A percentile compares a stretch with the other conserved stretches of the same genome.
phyloP scores from a whole-genome alignment of 2,797 vertebrate species.

The Microchirus variegatus region DNA sequence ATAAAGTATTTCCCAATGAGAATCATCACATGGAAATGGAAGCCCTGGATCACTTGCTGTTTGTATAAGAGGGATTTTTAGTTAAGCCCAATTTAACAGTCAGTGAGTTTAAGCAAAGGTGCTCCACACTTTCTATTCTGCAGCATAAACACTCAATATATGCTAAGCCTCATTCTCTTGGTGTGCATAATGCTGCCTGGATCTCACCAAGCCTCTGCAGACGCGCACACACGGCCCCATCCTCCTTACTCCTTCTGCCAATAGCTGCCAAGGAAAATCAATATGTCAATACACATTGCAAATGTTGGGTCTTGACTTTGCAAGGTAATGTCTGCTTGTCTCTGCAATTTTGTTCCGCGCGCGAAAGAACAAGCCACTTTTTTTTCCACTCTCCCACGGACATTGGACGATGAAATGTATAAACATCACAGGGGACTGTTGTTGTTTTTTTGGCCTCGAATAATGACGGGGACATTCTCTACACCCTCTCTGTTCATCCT shows the following conservation, averaged over 20 bases:
- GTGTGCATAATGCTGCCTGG: constrained; percentile 79
- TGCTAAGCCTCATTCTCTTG: constrained; percentile 82
- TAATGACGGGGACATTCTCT: constrained; percentile 44
- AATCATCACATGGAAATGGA: constrained; percentile 5
- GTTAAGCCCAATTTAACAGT: constrained; percentile 80
- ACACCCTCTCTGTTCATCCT: constrained; percentile 27
- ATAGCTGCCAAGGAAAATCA: constrained; percentile 81
- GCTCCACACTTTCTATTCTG: constrained; percentile 80
- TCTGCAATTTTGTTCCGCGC: constrained; percentile 73
- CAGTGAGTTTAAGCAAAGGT: constrained; percentile 81
- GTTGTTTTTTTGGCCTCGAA: constrained; percentile 45
- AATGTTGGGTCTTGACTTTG: constrained; percentile 84
- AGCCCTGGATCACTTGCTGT: constrained; percentile 62
- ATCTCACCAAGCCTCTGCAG: constrained; percentile 67
- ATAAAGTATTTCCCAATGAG: no score
- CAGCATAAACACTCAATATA: constrained; percentile 83
- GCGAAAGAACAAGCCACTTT: constrained; percentile 18
- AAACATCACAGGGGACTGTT: constrained; percentile 32
- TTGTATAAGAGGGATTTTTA: constrained; percentile 79
- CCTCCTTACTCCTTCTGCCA: constrained; percentile 75
- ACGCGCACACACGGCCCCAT: constrained; percentile 67
- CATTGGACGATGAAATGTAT: constrained; percentile 44
- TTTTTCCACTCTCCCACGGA: constrained; percentile 52
- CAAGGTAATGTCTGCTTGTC: constrained; percentile 79
- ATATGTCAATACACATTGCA: constrained; percentile 82